Evolutionary conservation across 2,113 vertebrate species (phyloP).

Genomic region (Apteryx mantelli): DNA sequence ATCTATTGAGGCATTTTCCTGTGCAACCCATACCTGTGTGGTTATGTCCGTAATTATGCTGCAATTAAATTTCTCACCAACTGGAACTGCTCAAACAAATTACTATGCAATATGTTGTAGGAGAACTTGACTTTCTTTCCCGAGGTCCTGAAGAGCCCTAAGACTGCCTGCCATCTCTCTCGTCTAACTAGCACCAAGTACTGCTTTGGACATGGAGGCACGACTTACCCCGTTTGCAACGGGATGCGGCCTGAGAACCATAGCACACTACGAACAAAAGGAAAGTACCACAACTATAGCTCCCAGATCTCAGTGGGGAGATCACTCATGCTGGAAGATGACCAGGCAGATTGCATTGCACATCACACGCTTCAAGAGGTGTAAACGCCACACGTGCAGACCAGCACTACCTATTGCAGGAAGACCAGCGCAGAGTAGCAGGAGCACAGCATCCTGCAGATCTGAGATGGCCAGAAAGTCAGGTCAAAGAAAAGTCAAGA

Average conservation of each 20-base stretch:
- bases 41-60: rapidly evolving
- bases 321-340: not conserved
- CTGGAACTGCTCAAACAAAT: not conserved
- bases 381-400: no score
- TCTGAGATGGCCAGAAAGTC: not conserved
- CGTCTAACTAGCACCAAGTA: not conserved
- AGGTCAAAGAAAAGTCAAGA: no score
- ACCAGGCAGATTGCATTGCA: not conserved
- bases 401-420: no score
- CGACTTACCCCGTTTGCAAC: no score
- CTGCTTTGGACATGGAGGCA: not conserved
- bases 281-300: not conserved
- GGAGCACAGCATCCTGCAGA: not conserved
- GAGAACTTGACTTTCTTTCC: not conserved
- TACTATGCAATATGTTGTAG: not conserved
- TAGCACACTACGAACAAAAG: not conserved
- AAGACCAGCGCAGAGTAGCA: no score
- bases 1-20: not conserved
- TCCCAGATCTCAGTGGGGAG: not conserved
- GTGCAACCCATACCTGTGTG: rapidly evolving
- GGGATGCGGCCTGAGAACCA: not conserved
- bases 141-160: not conserved
- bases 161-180: not conserved
- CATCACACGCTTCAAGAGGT: not conserved
- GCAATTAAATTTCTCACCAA: not conserved